A percentile compares a stretch with the other conserved stretches of the same genome.
phyloP scores from a whole-genome alignment of 2,888 invertebrate genomes.

The Oxyscelio sp. region DNA sequence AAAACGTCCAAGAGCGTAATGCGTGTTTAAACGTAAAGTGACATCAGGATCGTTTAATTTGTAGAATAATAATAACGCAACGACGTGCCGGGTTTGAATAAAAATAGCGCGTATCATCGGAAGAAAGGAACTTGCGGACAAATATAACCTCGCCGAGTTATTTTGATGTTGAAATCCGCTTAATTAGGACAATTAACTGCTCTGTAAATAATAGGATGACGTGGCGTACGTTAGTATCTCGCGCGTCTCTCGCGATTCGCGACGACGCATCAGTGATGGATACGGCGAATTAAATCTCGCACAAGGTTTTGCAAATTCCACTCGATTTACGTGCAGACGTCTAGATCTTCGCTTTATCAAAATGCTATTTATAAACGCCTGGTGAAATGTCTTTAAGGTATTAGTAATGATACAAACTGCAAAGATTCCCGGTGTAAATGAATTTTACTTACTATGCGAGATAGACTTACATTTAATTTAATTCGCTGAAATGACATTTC shows the following conservation, averaged over 20 bases:
- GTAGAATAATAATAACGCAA: constrained; percentile 28
- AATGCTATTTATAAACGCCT: constrained; percentile 36
- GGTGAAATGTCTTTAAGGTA: constrained; percentile 10
- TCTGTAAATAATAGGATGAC: constrained; percentile 84
- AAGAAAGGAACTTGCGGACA: constrained; percentile 83
- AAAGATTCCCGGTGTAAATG: background rate
- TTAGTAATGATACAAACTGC: constrained; percentile 20
- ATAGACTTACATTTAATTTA: no score
- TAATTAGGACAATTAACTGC: constrained; percentile 86
- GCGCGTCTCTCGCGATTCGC: constrained; percentile 42
- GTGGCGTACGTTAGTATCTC: constrained; percentile 59
- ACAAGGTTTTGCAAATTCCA: constrained; percentile 46
- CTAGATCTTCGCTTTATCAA: constrained; percentile 33
- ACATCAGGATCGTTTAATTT: constrained; percentile 22
- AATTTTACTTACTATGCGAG: background rate
- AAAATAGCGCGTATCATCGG: constrained; percentile 80
- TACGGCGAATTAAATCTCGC: constrained; percentile 47
- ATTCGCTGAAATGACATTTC: no score
- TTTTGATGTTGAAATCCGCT: constrained; percentile 84
- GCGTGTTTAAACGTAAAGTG: background rate
- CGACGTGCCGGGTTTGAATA: constrained; percentile 64
- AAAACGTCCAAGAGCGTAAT: background rate
- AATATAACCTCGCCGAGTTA: constrained; percentile 85
- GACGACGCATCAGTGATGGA: constrained; percentile 52
- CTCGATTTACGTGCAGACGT: constrained; percentile 43